Evolutionary conservation across 2,797 vertebrate genomes (phyloP), one percentile per base, ranked within the genome.

Genomic region (Coendou prehensilis): DNA sequence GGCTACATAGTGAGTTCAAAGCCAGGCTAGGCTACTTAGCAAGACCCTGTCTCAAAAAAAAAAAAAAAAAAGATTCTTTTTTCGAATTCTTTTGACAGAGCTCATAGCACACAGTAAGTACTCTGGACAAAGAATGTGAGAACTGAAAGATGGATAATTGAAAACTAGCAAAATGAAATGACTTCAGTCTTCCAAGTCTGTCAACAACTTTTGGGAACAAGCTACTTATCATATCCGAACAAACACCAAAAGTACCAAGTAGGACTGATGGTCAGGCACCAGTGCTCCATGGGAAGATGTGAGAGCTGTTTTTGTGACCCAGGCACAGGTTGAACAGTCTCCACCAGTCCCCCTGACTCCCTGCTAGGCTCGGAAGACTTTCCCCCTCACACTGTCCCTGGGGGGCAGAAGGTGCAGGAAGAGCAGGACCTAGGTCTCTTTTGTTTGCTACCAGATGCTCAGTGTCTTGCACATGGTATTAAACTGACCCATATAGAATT

Each of bases 111-210:
- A 82, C 6, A 76, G 41, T 59, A 75, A 91, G 76, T 64, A 71
- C 69, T 57, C 57, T 91, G 41, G 69, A 94, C 79, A 82, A 88
- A 94, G 88, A 86, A 93, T 28, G 75, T 67, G 76, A 96, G 63
- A 79, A n/a, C 52, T 15, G 54, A 88, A 23, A n/a, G 75, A 50
- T 11, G 37, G 45, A 69, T 56, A 80, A 41, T 11, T 41, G 81
- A 83, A 91, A 93, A 84, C 52, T 18, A 59, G 11, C 1, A 9
- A 8, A 47, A 76, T 23, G 18, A 69, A 63, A 67, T 85, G 2
- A 87, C 41, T 84, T 84, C 18, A 64, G 22, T 67, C 23, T 78
- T 94, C 50, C 2, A 41, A 78, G 22, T 78, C 87, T 86, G 54
- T 56, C 92, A 75, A 71, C 45, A 73, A 59, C 45, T 45, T 76